Evolutionary conservation across 64 coral and sea anemone species (phyloP).

Genomic region (Hydrozoanthus tunicans): DNA sequence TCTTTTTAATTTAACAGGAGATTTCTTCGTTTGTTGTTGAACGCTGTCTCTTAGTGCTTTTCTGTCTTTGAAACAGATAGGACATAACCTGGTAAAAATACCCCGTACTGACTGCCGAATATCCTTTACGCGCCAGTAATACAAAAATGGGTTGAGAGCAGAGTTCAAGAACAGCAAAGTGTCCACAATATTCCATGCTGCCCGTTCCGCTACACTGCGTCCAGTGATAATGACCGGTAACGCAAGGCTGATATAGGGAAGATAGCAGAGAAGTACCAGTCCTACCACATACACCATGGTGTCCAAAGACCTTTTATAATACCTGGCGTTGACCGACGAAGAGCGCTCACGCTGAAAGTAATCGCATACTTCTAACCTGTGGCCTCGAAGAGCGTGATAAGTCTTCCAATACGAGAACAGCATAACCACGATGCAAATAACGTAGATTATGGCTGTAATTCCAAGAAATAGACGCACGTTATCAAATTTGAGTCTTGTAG

Average conservation of each 20-base stretch:
- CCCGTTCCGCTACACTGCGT: conserved; percentile 45
- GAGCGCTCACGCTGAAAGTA: conserved; percentile 48
- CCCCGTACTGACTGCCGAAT: conserved; percentile 52
- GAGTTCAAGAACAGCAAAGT: conserved; percentile 73
- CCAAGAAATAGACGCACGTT: conserved; percentile 23
- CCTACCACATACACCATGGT: conserved; percentile 71
- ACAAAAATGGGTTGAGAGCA: conserved; percentile 67
- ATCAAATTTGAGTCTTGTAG: conserved; percentile 29
- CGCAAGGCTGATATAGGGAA: conserved; percentile 46
- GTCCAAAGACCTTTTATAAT: conserved; percentile 70
- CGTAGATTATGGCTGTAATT: conserved; percentile 12
- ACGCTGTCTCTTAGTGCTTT: not conserved
- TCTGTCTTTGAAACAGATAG: not conserved
- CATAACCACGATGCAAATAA: conserved; percentile 37
- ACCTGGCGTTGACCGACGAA: conserved; percentile 19
- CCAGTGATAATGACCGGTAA: conserved; percentile 23
- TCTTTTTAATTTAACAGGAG: not conserved
- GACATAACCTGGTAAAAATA: not conserved
- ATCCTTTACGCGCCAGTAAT: conserved; percentile 77
- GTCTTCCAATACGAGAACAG: conserved; percentile 38
- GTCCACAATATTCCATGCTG: conserved; percentile 57
- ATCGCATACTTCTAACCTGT: conserved; percentile 49
- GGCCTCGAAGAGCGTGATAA: conserved; percentile 48
- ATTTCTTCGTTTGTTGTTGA: not conserved
- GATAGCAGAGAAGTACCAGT: conserved; percentile 59